Conservation (phyloP, 1,140 invertebrate species). For the Halictus rubicundus region DNA sequence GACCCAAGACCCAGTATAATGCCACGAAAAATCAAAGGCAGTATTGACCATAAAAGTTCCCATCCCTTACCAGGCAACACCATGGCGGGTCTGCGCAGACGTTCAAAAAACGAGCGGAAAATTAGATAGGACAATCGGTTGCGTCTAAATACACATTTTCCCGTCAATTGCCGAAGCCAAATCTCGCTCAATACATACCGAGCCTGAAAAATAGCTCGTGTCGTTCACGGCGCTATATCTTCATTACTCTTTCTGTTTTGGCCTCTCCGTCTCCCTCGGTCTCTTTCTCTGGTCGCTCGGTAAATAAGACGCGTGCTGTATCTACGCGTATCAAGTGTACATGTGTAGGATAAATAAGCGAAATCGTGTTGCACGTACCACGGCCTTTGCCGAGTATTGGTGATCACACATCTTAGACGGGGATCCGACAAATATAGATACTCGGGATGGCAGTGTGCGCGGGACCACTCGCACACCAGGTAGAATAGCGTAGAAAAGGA, state of each 20-base stretch:
- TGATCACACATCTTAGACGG: conserved; percentile 12
- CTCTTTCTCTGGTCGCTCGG: conserved; percentile 7
- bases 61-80: no score
- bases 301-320: conserved; percentile 53
- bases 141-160: neutral
- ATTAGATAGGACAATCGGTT: neutral
- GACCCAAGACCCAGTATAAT: no score
- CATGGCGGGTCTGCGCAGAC: no score
- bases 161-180: conserved; percentile 4
- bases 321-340: conserved; percentile 24
- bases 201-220: conserved; percentile 43
- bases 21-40: no score
- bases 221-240: conserved; percentile 29
- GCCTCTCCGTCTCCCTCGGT: neutral
- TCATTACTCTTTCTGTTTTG: conserved; percentile 15
- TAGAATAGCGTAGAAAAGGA: conserved; percentile 28
- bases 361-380: conserved; percentile 17
- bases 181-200: conserved; percentile 12
- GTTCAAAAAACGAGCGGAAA: neutral
- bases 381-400: neutral
- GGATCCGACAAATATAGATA: conserved; percentile 41
- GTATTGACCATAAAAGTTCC: no score
- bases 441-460: neutral
- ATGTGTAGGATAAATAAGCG: conserved; percentile 45
- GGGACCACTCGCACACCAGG: conserved; percentile 30